These are phyloP conservation scores for Poecile atricapillus DNA, from an alignment of 2,113 vertebrate species.

Conservation along the genomic window DNA sequence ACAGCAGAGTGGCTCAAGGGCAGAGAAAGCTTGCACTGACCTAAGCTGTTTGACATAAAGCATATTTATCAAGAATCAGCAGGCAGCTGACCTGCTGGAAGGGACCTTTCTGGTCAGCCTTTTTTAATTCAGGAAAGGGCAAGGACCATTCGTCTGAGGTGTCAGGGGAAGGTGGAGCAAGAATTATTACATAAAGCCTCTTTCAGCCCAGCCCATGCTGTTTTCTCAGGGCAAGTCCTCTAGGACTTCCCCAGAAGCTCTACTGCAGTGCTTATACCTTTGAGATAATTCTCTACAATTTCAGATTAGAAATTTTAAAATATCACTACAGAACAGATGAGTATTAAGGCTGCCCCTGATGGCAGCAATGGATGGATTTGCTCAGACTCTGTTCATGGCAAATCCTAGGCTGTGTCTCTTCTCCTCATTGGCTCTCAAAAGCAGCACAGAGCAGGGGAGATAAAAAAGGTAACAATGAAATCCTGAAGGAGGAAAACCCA, in stretches of 20 bases:
- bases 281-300: background rate
- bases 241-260: background rate
- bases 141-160: background rate
- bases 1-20: background rate
- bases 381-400: background rate
- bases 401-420: background rate
- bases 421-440: background rate
- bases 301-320: background rate
- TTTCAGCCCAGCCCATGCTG: background rate
- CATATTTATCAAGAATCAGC: background rate
- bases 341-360: background rate
- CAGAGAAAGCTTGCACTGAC: background rate
- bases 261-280: background rate
- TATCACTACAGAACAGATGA: fast-evolving
- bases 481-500: background rate
- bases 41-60: background rate
- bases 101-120: background rate
- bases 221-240: background rate
- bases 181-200: background rate
- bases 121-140: background rate
- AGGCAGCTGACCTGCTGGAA: background rate
- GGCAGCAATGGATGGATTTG: background rate
- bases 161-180: background rate
- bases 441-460: background rate
- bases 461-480: background rate